phyloP scores from a whole-genome alignment of 2,797 vertebrate genomes.

The Tinamus major region DNA sequence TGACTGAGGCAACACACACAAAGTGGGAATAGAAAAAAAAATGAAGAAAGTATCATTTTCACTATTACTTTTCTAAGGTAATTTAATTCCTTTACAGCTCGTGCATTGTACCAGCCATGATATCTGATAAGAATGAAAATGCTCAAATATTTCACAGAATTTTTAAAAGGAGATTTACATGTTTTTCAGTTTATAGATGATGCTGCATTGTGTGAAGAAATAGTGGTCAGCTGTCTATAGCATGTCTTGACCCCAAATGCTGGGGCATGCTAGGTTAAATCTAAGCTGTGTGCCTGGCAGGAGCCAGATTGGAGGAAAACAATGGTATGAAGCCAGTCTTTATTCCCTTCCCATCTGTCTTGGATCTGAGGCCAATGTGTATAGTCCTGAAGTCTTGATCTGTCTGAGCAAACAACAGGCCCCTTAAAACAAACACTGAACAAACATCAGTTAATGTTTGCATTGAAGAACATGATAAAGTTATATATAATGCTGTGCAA shows the following conservation, averaged over 20 bases:
- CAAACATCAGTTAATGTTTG: not conserved
- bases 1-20: not conserved
- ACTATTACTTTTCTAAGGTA: not conserved
- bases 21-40: not conserved
- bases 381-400: not conserved
- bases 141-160: not conserved
- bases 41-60: not conserved
- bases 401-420: not conserved
- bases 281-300: not conserved
- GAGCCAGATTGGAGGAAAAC: not conserved
- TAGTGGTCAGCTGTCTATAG: not conserved
- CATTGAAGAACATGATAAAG: not conserved
- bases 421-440: not conserved
- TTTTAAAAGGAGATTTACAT: not conserved
- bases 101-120: not conserved
- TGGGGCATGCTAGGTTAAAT: not conserved
- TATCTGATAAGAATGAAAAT: not conserved
- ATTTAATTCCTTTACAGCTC: not conserved
- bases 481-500: not conserved
- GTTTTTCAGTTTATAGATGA: not conserved
- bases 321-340: not conserved
- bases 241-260: not conserved
- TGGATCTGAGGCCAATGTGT: not conserved
- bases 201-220: not conserved
- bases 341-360: not conserved